Conservation (phyloP, 1,140 invertebrate genomes). For the Pseudomyrmex gracilis region DNA sequence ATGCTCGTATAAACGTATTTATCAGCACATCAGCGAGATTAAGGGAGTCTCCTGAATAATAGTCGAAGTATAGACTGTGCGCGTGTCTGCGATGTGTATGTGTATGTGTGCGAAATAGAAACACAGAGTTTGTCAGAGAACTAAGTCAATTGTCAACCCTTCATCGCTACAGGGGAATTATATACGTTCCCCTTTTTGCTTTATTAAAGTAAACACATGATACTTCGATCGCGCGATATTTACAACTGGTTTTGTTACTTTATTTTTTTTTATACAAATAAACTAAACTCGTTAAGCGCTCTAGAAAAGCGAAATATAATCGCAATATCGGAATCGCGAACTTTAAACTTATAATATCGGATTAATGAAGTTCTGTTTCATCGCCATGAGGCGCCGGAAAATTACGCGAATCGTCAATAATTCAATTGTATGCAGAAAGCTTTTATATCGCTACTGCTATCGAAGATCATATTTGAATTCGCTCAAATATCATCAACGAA, state of each 20-base stretch:
- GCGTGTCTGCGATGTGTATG: background rate
- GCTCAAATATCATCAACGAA: background rate
- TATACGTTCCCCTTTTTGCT: background rate
- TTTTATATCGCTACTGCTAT: background rate
- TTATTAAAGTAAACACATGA: background rate
- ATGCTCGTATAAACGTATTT: constrained; percentile 36
- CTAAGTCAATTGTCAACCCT: constrained; percentile 8
- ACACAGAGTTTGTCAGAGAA: background rate
- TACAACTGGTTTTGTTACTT: background rate
- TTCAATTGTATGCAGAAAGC: background rate
- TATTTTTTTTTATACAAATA: constrained; percentile 21
- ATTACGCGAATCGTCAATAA: background rate
- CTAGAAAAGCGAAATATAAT: background rate
- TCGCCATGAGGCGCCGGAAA: background rate
- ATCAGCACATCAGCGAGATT: constrained; percentile 45
- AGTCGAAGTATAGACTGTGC: background rate
- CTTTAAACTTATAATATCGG: background rate
- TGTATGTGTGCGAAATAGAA: constrained; percentile 12
- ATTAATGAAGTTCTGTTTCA: background rate
- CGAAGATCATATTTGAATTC: constrained; percentile 7
- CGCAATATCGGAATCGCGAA: too few relatives aligned
- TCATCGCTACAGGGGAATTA: background rate
- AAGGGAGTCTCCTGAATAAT: constrained; percentile 37
- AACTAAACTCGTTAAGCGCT: background rate
- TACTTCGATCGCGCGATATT: background rate